Evolutionary conservation across 2,888 invertebrate species (phyloP), one percentile per base, ranked within the genome.

Genomic region (Liodrosophila aerea): DNA sequence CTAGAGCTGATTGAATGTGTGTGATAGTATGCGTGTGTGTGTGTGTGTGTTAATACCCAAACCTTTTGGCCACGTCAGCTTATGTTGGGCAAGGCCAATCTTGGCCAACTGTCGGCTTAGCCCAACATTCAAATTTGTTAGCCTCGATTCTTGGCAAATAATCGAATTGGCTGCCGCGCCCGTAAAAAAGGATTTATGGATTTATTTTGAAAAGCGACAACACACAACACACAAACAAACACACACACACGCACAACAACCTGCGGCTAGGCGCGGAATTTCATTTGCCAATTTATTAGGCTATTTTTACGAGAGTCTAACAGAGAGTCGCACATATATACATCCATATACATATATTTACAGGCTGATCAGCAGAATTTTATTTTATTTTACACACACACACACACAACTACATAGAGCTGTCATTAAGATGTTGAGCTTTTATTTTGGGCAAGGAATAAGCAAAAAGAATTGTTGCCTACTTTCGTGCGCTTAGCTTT

Each of bases 171-270:
- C 46, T 59, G 66, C 64, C 73, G 60, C 64, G 60, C 78, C 76
- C 76, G 66, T 74, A 76, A 76, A 76, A 78, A 78, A 64, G 81
- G 81, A 80, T 80, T 80, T 80, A 81, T 80, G 78, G 81, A 80
- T 81, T 80, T 80, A 78, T 81, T 74, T 81, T 76, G 73, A 78
- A 74, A 78, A 68, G 67, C 80, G 67, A 63, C 65, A 74, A 43
- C 56, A 60, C 57, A 51, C 47, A 39, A 22, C 50, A 47, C 39
- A 27, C 41, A 12, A 18, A 22, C 15, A 45, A 49, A 37, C 44
- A 13, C 54, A 54, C 29, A 39, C 53, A 49, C 62, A 49, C 22
- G 33, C 11, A 37, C 33, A 18, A 54, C 53, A 69, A 77, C 74
- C 72, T 78, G 80, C 70, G 53, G 73, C 64, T 67, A 57, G 64